Evolutionary conservation across 2,888 invertebrate genomes (phyloP), one percentile per base, ranked within the genome.

Genomic region (Reticulitermes lucifugus): DNA sequence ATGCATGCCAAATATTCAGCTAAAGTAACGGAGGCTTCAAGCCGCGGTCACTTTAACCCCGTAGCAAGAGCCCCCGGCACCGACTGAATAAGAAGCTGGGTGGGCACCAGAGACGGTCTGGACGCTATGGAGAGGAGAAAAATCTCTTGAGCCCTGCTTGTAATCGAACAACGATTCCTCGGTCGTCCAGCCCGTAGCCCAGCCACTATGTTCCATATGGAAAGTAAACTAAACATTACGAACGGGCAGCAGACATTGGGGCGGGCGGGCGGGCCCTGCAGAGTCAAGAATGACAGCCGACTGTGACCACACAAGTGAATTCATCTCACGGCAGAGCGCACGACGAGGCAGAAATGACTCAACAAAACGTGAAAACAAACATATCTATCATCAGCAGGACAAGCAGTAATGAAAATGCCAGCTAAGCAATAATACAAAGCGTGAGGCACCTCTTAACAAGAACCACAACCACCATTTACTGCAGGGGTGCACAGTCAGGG

Each of bases 311-410:
- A 77, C 77, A 77, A 25, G 77, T 9, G 77, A 65, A 14, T 14
- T 14, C 65, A 65, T 25, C 65, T 65, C 65, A n/a, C n/a, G n/a
- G 65, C n/a, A 7, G 25, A 25, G 25, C n/a, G n/a, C n/a, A 65
- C 65, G n/a, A 65, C 77, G 14, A 77, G 22, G 77, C 70, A 29
- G 71, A 60, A 83, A 85, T 86, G 86, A 86, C 86, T 85, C 83
- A 60, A 73, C 86, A 83, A 84, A 86, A 84, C 86, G 75, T 43
- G 79, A 79, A 86, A 85, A 86, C 86, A 86, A 86, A 86, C 86
- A 85, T 86, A 86, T 86, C 86, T 86, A 85, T 85, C 85, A 86
- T 86, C 86, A 70, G 55, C n/a, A 60, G 70, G 83, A 81, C 83
- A 81, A 82, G 70, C 73, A 46, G 85, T 85, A 85, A 86, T 84